phyloP scores from a whole-genome alignment of 2,888 invertebrate genomes.

The Hirtodrosophila trivittata region DNA sequence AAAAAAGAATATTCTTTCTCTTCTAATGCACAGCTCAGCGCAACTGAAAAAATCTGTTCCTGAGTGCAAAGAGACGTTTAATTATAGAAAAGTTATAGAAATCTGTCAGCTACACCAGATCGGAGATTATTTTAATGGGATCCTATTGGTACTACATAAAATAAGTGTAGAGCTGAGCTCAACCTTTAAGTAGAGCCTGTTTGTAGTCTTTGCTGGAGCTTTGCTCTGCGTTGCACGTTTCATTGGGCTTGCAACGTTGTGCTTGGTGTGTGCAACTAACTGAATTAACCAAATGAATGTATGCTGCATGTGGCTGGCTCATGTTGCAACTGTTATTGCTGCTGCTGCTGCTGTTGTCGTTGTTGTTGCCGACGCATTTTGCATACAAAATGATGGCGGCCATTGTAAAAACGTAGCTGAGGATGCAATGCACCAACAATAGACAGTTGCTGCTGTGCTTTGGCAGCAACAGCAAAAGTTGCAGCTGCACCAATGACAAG shows the following conservation, averaged over 20 bases:
- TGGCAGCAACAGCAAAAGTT: slow-evolving; percentile 8
- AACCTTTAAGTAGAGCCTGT: no score
- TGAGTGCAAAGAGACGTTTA: no score
- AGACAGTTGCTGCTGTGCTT: slow-evolving; percentile 11
- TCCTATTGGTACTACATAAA: no score
- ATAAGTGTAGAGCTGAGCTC: no score
- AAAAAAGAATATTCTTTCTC: not conserved
- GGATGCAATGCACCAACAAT: slow-evolving; percentile 37
- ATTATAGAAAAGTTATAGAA: no score
- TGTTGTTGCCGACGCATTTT: slow-evolving; percentile 62
- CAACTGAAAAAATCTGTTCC: no score
- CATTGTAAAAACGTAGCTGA: slow-evolving; percentile 34
- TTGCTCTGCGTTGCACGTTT: not conserved
- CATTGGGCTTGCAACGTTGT: slow-evolving; percentile 1
- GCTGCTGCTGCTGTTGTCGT: slow-evolving; percentile 23
- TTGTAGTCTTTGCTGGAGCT: no score
- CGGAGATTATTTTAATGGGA: no score
- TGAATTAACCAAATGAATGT: slow-evolving; percentile 55
- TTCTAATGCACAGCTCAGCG: not conserved
- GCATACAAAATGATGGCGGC: slow-evolving; percentile 65
- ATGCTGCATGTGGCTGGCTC: slow-evolving; percentile 39
- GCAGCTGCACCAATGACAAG: slow-evolving; percentile 18
- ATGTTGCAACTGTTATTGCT: slow-evolving; percentile 30
- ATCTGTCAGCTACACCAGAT: no score
- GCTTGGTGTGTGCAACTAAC: slow-evolving; percentile 40